Evolutionary conservation across 2,888 invertebrate species (phyloP), one percentile per base, ranked within the genome.

Genomic region (Habrosyne pyritoides): DNA sequence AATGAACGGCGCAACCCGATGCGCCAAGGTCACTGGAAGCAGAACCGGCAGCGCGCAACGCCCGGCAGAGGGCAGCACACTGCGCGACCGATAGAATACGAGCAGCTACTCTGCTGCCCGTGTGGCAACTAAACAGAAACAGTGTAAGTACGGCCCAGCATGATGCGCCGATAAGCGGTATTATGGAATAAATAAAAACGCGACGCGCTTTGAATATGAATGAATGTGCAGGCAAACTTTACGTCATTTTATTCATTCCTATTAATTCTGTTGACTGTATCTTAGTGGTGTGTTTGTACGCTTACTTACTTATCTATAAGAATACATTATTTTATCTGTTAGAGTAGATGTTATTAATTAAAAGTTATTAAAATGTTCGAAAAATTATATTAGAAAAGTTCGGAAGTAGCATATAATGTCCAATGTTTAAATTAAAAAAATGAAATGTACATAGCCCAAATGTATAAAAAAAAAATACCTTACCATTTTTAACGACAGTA

Each of bases 121-220:
- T 87, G 86, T 86, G 83, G 85, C 89, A 89, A 91, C 91, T 90
- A 88, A 85, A 81, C 81, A 82, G 74, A 79, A 76, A 79, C 77
- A 67, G 66, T 50, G 69, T 71, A 69, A 67, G 71, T 69, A 69
- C 69, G 71, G 69, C 76, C 71, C 74, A 70, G 69, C 81, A 77
- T 79, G 88, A 89, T 89, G 89, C 85, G 82, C 83, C 88, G 91
- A 91, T 91, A 91, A 91, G 90, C 87, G 81, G 85, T 87, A 85
- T 84, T 86, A 84, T 76, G 81, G 87, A 88, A 87, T 89, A 87
- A 86, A 89, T 86, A 89, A 87, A 87, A 88, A 86, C 81, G 79
- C 74, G 67, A 74, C 75, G 78, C 78, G 77, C 75, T 79, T 80
- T 81, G 87, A 87, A 87, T 89, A 84, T 85, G 84, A 89, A 87